These are phyloP conservation scores for Cyphomyrus plagiostoma DNA, from an alignment of 2,113 vertebrate species.

Conservation along the genomic window DNA sequence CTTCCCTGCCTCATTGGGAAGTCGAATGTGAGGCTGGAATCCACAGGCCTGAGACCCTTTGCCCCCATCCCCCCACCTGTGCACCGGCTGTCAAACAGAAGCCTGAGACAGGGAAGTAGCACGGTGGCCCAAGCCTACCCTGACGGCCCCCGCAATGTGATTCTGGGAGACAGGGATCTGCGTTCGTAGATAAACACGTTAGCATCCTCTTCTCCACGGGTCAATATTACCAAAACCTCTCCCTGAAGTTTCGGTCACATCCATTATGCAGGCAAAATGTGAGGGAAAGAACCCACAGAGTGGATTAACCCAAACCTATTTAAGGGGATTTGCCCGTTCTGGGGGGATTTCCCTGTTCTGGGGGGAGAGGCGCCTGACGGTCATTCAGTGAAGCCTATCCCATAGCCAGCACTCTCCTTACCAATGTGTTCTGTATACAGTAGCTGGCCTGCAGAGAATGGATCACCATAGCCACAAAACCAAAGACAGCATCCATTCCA, in stretches of 20 bases:
- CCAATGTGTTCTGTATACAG: not conserved
- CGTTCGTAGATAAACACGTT: not conserved
- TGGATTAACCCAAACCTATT: not conserved
- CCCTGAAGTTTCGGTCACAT: constrained; percentile 13
- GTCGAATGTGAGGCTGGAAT: not conserved
- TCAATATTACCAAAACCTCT: constrained; percentile 15
- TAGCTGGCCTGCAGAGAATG: not conserved
- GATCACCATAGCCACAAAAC: not conserved
- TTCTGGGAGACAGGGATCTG: not conserved
- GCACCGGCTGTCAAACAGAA: not conserved
- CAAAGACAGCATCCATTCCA: not conserved
- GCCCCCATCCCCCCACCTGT: not conserved
- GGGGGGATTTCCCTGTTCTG: not conserved
- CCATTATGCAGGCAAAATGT: constrained; percentile 3
- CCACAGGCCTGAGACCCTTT: not conserved
- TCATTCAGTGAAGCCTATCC: not conserved
- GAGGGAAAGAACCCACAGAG: not conserved
- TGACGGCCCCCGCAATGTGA: not conserved
- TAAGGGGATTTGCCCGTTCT: not conserved
- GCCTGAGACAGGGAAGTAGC: not conserved
- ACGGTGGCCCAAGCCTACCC: not conserved
- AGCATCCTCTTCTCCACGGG: not conserved
- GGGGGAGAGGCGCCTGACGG: not conserved
- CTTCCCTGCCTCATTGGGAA: not conserved
- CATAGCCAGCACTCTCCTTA: not conserved